phyloP scores from a whole-genome alignment of 1,140 invertebrate species.

The Lucilia sericata region DNA sequence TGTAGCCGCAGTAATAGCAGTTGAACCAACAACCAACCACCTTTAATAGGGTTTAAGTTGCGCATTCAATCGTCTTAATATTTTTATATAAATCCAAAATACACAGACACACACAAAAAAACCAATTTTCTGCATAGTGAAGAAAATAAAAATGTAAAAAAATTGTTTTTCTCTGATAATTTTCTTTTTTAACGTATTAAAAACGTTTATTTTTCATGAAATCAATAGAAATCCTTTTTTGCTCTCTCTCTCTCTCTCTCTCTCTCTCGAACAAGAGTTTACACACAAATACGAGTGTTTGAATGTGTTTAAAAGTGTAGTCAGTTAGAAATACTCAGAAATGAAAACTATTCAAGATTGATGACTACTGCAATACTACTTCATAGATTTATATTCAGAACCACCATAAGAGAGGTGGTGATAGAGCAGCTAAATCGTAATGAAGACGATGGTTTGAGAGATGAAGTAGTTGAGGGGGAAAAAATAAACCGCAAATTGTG shows the following conservation, averaged over 20 bases:
- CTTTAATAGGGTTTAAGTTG: not conserved
- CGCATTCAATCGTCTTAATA: conserved; percentile 20
- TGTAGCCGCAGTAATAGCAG: not conserved
- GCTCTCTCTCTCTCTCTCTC: no score
- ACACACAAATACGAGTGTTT: not conserved
- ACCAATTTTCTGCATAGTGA: conserved; percentile 5
- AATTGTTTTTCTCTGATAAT: conserved; percentile 41
- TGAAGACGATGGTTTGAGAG: no score
- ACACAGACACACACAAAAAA: not conserved
- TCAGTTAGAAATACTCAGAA: not conserved
- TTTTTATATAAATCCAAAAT: conserved; percentile 20
- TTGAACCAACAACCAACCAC: not conserved
- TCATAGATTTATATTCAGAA: not conserved
- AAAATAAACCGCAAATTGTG: conserved; percentile 27
- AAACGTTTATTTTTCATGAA: conserved; percentile 31
- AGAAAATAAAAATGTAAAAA: not conserved
- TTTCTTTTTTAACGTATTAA: conserved; percentile 25
- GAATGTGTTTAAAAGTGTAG: not conserved
- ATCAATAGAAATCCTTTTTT: conserved; percentile 30
- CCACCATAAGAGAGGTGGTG: no score
- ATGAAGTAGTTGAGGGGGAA: not conserved
- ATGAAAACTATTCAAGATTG: conserved; percentile 38
- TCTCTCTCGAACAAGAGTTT: not conserved
- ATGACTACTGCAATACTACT: conserved; percentile 39
- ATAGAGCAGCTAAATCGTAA: no score